Evolutionary conservation across 2,888 invertebrate species (phyloP), one percentile per base, ranked within the genome.

Genomic region (Drosophila prostipennis): DNA sequence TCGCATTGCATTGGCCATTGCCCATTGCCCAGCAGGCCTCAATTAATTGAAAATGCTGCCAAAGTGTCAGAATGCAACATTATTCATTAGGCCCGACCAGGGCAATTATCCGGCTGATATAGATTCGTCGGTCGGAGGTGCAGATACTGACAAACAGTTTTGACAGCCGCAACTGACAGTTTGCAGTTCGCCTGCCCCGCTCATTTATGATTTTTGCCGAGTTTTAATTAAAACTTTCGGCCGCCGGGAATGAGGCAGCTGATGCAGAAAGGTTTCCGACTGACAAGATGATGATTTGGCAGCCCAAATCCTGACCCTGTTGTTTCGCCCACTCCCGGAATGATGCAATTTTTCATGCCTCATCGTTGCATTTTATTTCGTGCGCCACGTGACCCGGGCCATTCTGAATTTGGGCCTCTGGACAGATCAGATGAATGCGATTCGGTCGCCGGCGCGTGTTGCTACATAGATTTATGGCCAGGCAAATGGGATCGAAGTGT

Each of bases 11-110:
- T n/a, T n/a, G n/a, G n/a, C n/a, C n/a, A n/a, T 16, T 37, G 59
- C 49, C 26, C 26, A 26, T 39, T 65, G 64, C 45, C 67, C 40
- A 60, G n/a, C 51, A 57, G 65, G 68, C 78, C 16, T 14, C 40
- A 76, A 76, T 84, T 80, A 81, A 82, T 81, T 77, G 76, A 80
- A 81, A 72, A 48, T 64, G 69, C 75, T 61, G 75, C 75, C 72
- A 71, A 81, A 77, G 67, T 74, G 74, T 79, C 78, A 64, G 78
- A 76, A 73, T 68, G 57, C 54, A 52, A 34, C 49, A 56, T 43
- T 43, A 72, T 65, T 55, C 57, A 65, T 58, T 53, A 51, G 48
- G 14, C 45, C 42, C 42, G 55, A 64, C 36, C 64, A 14, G 58
- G 64, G 73, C 72, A 79, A 79, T 84, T 80, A 84, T 80, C 78